phyloP scores from a whole-genome alignment of 2,888 invertebrate species.

The Oxycera nigricornis region DNA sequence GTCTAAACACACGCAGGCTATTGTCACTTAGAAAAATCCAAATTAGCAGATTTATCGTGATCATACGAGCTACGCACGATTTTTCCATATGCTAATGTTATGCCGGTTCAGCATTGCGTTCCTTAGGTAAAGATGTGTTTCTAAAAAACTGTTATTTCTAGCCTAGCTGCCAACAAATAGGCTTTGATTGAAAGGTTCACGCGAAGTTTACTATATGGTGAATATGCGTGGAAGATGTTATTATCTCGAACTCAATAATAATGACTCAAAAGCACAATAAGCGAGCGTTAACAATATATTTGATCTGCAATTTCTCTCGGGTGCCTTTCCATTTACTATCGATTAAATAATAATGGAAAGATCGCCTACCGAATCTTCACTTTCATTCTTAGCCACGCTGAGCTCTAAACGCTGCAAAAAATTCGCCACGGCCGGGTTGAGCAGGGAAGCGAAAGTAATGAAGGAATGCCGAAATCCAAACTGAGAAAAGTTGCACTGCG shows the following conservation, averaged over 20 bases:
- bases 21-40: too few species aligned
- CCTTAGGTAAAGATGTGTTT: too few species aligned
- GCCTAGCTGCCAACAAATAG: too few species aligned
- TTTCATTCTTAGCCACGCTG: not conserved
- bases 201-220: too few species aligned
- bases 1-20: not conserved
- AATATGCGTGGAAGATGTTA: too few species aligned
- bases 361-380: not conserved
- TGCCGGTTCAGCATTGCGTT: too few species aligned
- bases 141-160: too few species aligned
- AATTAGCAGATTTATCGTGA: constrained; percentile 15
- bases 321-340: not conserved
- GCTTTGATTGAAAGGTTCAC: too few species aligned
- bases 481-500: constrained; percentile 3
- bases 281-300: too few species aligned
- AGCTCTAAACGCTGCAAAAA: not conserved
- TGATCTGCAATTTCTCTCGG: not conserved
- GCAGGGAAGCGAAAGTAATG: constrained; percentile 2
- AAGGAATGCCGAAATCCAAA: not conserved
- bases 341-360: not conserved
- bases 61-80: constrained; percentile 13
- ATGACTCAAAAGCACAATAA: too few species aligned
- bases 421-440: not conserved
- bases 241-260: too few species aligned
- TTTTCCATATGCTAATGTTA: not conserved